Percentiles rank a stretch among this genome's conserved stretches.
These are phyloP conservation scores for Scelioninae gen. 1 DNA, from an alignment of 2,888 invertebrate species.

Conservation along the genomic window DNA sequence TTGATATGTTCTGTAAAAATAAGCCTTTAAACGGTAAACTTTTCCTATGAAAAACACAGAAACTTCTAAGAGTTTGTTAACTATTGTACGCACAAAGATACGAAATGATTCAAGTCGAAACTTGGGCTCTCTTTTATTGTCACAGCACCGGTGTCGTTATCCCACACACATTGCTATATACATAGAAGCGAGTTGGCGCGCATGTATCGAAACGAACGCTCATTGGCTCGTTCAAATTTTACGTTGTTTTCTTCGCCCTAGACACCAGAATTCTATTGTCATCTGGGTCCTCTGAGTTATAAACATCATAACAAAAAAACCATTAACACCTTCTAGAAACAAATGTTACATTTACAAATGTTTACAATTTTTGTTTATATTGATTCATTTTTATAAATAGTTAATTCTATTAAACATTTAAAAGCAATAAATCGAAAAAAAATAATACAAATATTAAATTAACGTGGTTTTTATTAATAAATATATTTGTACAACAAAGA, in stretches of 20 bases:
- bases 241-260: slow-evolving; percentile 33
- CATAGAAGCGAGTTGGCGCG: slow-evolving; percentile 42
- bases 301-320: slow-evolving; percentile 1
- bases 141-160: slow-evolving; percentile 65
- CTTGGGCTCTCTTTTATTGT: slow-evolving; percentile 66
- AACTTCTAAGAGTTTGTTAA: slow-evolving; percentile 23
- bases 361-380: neutral
- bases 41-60: slow-evolving; percentile 7
- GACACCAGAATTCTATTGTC: slow-evolving; percentile 12
- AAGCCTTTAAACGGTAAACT: neutral
- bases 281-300: neutral
- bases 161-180: slow-evolving; percentile 45
- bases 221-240: slow-evolving; percentile 60
- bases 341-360: neutral
- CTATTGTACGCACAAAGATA: slow-evolving; percentile 46
- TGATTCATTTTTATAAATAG: neutral
- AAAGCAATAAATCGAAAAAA: no score
- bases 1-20: slow-evolving; percentile 12
- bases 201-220: slow-evolving; percentile 31
- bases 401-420: no score
- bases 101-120: slow-evolving; percentile 58
- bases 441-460: no score
- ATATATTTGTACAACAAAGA: no score
- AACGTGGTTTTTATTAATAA: no score
- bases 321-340: neutral